Conservation (phyloP, 2,888 invertebrate species). For the Phengaris alcon region DNA sequence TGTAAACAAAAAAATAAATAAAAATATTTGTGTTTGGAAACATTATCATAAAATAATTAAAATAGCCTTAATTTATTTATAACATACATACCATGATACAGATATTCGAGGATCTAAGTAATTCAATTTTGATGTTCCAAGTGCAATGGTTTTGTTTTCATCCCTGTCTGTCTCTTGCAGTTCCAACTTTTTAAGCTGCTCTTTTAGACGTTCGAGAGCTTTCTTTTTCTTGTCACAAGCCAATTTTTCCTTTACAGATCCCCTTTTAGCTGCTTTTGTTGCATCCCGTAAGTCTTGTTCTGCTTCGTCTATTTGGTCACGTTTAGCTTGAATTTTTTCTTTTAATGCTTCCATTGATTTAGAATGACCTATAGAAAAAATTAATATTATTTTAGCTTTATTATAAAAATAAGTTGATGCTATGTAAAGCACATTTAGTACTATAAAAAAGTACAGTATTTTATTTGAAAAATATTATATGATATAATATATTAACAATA, state of each 20-base stretch:
- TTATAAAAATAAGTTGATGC: not conserved
- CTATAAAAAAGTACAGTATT: no score
- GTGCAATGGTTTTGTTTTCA: constrained; percentile 99
- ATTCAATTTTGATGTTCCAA: constrained; percentile 99
- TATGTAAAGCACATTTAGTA: no score
- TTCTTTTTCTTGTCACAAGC: constrained; percentile 93
- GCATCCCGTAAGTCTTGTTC: constrained; percentile 90
- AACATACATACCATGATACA: constrained; percentile 92
- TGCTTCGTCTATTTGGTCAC: constrained; percentile 89
- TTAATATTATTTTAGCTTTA: not conserved
- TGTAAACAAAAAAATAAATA: constrained; percentile 55
- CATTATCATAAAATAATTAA: not conserved
- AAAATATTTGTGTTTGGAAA: not conserved
- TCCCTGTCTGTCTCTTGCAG: constrained; percentile 98
- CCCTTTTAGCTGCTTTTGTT: constrained; percentile 88
- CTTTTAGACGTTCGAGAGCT: constrained; percentile 89
- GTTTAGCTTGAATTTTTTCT: constrained; percentile 95
- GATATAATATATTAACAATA: no score
- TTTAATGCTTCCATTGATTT: constrained; percentile 99
- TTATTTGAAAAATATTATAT: no score
- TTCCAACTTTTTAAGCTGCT: constrained; percentile 95
- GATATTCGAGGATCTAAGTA: constrained; percentile 99
- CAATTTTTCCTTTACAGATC: constrained; percentile 89
- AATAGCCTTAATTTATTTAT: no score
- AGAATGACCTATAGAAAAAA: constrained; percentile 58